Percentiles rank a stretch among this genome's conserved stretches.
phyloP scores from a whole-genome alignment of 2,888 invertebrate genomes.

The Hypercompe scribonia region DNA sequence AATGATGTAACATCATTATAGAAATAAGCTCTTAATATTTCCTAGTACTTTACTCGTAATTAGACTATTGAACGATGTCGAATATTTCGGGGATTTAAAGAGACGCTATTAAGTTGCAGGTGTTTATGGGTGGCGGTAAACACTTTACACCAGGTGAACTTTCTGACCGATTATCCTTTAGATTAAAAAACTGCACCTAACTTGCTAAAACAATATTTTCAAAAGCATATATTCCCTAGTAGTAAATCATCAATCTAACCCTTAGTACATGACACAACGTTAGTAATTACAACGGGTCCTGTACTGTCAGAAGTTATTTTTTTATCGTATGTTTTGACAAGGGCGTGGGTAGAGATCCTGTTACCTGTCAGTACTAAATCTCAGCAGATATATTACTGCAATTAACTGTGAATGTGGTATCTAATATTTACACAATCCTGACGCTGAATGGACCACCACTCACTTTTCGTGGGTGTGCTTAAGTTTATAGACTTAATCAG shows the following conservation, averaged over 20 bases:
- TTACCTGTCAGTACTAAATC: slow-evolving; percentile 8
- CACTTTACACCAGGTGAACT: background rate
- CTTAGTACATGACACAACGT: background rate
- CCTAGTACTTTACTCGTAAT: too few species aligned
- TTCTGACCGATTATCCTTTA: background rate
- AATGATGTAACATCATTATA: too few species aligned
- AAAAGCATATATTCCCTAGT: background rate
- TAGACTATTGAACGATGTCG: too few species aligned
- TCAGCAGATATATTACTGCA: slow-evolving; percentile 18
- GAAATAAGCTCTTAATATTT: too few species aligned
- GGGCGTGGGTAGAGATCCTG: slow-evolving; percentile 13
- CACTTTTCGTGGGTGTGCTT: slow-evolving; percentile 10
- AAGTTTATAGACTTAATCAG: background rate
- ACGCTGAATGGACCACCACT: slow-evolving; percentile 6
- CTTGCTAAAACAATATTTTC: background rate
- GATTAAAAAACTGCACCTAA: too few species aligned
- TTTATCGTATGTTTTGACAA: background rate
- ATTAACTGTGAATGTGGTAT: slow-evolving; percentile 7
- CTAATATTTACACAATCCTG: slow-evolving; percentile 15
- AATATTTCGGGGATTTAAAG: too few species aligned
- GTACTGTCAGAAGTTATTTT: background rate
- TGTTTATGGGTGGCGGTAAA: background rate
- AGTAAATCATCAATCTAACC: background rate
- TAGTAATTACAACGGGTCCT: background rate
- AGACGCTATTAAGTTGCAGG: background rate